Percentiles rank a stretch among this genome's conserved stretches.
These are phyloP conservation scores for Heliconius erato DNA, from an alignment of 2,888 invertebrate genomes.

Conservation along the genomic window DNA sequence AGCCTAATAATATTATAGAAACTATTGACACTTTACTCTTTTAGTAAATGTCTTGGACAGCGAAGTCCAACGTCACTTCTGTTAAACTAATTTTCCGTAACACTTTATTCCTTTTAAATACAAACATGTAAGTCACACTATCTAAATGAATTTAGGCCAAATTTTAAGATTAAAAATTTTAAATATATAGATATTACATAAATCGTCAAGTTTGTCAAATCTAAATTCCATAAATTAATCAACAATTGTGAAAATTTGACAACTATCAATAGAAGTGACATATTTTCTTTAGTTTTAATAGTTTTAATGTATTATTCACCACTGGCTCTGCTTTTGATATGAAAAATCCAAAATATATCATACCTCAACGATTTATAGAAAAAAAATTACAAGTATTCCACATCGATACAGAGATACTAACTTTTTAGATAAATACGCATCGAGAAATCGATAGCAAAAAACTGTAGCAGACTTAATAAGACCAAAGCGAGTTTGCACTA, in stretches of 20 bases:
- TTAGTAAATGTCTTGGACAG: not conserved
- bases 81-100: not conserved
- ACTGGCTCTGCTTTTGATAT: not conserved
- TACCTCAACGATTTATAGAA: not conserved
- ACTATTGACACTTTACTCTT: not conserved
- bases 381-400: constrained; percentile 8
- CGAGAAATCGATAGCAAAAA: constrained; percentile 44
- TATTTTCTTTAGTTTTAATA: not conserved
- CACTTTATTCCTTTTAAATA: not conserved
- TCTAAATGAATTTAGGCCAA: not conserved
- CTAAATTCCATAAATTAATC: not conserved
- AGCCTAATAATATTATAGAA: not conserved
- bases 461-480: constrained; percentile 35
- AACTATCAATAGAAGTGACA: constrained; percentile 5
- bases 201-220: not conserved
- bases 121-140: not conserved
- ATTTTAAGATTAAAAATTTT: not conserved
- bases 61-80: not conserved
- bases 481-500: constrained; percentile 32
- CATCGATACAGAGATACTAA: constrained; percentile 28
- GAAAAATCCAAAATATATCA: not conserved
- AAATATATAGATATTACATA: not conserved
- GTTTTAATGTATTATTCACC: not conserved
- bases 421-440: constrained; percentile 36
- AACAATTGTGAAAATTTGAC: constrained; percentile 5